Evolutionary conservation across 2,888 invertebrate species (phyloP).

Genomic region (Cephus rjabovi): DNA sequence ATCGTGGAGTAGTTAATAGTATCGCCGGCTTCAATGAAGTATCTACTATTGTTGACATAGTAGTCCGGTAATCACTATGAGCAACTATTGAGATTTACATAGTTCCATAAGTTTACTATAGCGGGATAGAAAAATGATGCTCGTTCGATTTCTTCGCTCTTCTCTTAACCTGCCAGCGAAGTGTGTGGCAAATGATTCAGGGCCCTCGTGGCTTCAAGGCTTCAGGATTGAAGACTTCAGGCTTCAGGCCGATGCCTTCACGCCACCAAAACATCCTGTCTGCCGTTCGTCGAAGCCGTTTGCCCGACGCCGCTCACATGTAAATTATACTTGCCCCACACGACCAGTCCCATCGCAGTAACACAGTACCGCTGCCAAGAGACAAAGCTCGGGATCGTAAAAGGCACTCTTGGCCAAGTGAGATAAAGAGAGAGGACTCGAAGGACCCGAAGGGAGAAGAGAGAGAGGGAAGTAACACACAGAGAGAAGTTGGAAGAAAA

Average conservation of each 20-base stretch:
- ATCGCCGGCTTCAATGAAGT: neutral
- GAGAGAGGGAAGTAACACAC: neutral
- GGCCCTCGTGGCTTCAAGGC: neutral
- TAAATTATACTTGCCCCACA: slow-evolving; percentile 45
- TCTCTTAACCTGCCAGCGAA: neutral
- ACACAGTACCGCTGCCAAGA: neutral
- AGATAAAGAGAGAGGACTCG: slow-evolving; percentile 1
- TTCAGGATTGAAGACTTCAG: neutral
- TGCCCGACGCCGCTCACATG: slow-evolving; percentile 38
- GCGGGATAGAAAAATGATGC: neutral
- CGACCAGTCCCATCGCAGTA: slow-evolving; percentile 18
- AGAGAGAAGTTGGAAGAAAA: neutral
- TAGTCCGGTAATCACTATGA: neutral
- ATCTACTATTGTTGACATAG: neutral
- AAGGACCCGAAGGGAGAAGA: slow-evolving; percentile 1
- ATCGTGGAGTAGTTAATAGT: neutral
- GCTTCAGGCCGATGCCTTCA: neutral
- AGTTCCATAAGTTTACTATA: neutral
- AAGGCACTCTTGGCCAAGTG: neutral
- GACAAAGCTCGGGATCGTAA: neutral
- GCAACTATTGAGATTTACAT: neutral
- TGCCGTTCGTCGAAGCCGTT: slow-evolving; percentile 4
- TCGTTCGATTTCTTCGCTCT: neutral
- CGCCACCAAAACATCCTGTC: neutral
- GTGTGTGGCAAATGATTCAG: neutral